Evolutionary conservation across 2,797 vertebrate genomes (phyloP), one percentile per base, ranked within the genome.

Genomic region (Ciconia nigra): DNA sequence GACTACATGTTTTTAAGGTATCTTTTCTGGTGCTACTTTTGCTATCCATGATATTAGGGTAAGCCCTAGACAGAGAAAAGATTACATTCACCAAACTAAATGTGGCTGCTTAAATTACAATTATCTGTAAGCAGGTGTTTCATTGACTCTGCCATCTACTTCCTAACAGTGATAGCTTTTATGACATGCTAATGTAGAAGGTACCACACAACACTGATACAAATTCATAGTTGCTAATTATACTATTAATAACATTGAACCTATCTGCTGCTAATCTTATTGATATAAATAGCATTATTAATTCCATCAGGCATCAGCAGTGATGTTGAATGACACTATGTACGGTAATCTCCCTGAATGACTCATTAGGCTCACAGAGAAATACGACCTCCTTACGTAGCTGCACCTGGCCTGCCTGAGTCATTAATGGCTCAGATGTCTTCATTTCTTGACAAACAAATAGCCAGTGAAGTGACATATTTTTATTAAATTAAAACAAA

Each of bases 261-360:
- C 65, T 97, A 70, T 77, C 92, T 93, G 81, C 88, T 73, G 52
- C 86, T 95, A 81, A 95, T 92, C 57, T 82, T 92, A 89, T 83
- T 95, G 96, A 95, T 92, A 94, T 89, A 95, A 96, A 96, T 90
- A 93, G 87, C 42, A 54, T 58, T 67, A 95, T 93, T 96, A 91
- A 96, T 71, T 92, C 84, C 79, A 90, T 37, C 49, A 87, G 89
- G 81, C 17, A 2, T 88, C 95, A 94, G 71, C 79, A 84, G 84
- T 49, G 90, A 81, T 93, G 90, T 9, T 83, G 93, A 96, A 80
- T 91, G 96, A 94, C 95, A 91, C 52, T 7, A 39, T n/a, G 65
- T 42, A 70, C 54, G 84, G 91, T 44, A 76, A 87, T 79, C 63
- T 94, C 73, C 92, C 88, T 33, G 59, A 86, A 89, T 73, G 74